A percentile compares a stretch with the other conserved stretches of the same genome.
These are phyloP conservation scores for Pituophis catenifer DNA, from an alignment of 2,113 vertebrate genomes.

Conservation along the genomic window DNA sequence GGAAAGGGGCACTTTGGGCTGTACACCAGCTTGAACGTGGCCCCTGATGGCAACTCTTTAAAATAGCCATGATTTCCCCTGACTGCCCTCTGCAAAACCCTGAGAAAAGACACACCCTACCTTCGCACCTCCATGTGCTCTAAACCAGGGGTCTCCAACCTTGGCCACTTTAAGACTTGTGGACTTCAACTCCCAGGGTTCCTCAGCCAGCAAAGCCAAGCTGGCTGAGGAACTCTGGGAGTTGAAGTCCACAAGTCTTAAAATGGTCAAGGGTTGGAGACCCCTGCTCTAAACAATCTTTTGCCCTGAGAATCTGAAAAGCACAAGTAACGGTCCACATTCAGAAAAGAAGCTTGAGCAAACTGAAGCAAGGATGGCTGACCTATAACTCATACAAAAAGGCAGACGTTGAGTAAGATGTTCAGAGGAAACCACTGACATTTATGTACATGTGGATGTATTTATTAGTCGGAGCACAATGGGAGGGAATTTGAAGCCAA, in stretches of 20 bases:
- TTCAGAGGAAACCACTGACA: neutral
- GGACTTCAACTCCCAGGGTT: no score
- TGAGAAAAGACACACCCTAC: neutral
- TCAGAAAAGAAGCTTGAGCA: neutral
- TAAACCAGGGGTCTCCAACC: no score
- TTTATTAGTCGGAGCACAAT: neutral
- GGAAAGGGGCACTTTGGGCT: neutral
- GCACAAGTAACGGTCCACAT: neutral
- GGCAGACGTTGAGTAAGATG: neutral
- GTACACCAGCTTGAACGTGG: neutral
- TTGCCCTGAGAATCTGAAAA: neutral
- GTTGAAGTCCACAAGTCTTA: no score
- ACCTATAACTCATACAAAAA: neutral
- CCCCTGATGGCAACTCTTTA: neutral
- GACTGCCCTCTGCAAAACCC: neutral
- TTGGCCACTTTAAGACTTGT: no score
- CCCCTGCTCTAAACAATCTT: no score
- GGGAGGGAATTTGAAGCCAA: neutral
- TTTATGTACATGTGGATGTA: neutral
- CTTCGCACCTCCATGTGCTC: neutral
- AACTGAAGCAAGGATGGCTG: neutral
- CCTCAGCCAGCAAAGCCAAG: no score
- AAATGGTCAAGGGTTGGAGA: no score
- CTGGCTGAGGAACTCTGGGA: no score
- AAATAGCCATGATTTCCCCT: neutral